Evolutionary conservation across 2,888 invertebrate species (phyloP).

Genomic region (Sinopyrophorus schimmeli): DNA sequence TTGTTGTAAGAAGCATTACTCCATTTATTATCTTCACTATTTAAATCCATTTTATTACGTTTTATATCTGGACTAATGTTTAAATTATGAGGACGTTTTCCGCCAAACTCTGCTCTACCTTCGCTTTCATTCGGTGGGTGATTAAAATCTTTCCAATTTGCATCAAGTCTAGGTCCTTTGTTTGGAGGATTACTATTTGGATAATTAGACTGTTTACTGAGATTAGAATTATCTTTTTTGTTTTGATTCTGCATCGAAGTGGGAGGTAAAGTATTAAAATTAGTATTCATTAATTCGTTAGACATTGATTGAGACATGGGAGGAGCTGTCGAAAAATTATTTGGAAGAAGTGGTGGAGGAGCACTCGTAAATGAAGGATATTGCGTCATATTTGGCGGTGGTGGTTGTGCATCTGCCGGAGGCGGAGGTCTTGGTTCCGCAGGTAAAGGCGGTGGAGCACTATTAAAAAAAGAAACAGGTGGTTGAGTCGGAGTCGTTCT

Average conservation of each 20-base stretch:
- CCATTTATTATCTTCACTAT: conserved; percentile 14
- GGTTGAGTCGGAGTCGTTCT: conserved; percentile 33
- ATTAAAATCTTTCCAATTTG: conserved; percentile 22
- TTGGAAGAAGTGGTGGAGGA: conserved; percentile 38
- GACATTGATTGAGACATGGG: no score
- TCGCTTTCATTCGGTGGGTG: conserved; percentile 17
- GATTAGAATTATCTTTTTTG: conserved; percentile 42
- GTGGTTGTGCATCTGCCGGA: conserved; percentile 49
- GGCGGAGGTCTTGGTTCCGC: conserved; percentile 53
- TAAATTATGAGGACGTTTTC: conserved; percentile 27
- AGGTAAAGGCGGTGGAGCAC: conserved; percentile 57
- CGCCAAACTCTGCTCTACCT: conserved; percentile 14
- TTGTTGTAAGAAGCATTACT: conserved; percentile 42
- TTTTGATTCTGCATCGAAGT: no score
- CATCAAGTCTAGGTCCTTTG: conserved; percentile 6
- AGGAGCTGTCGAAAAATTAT: no score
- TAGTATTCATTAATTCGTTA: no score
- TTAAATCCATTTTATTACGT: conserved; percentile 26
- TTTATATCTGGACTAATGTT: conserved; percentile 34
- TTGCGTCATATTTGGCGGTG: conserved; percentile 37
- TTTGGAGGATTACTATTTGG: conserved; percentile 15
- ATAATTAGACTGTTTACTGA: conserved; percentile 30
- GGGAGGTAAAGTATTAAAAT: conserved; percentile 42
- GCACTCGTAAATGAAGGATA: conserved; percentile 35
- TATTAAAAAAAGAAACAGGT: conserved; percentile 40